Base-by-base conservation (phyloP, 2,797 vertebrate genomes). In the Falco cherrug region DNA sequence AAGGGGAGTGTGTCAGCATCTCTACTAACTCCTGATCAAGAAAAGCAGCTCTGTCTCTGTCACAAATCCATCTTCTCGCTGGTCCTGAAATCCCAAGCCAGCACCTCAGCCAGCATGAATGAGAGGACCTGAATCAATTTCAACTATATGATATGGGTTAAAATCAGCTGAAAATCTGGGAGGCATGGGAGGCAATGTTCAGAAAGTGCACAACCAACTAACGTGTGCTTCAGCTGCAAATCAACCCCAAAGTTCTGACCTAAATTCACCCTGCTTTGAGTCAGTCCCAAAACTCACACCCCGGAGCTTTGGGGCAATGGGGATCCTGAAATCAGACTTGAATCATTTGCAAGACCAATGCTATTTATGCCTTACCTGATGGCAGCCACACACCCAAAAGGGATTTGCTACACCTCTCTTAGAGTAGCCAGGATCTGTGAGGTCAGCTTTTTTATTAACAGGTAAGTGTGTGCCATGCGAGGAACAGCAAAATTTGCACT, bases 401-500 rank as follows among this genome's bases (percentile, higher is more conserved):
- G 33, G 76, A 63, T 60, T 74, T 89, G 61, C 64, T 92, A 25
- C 85, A 68, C 53, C 61, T 57, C 76, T 82, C 6, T 25, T 68
- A 0, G 68, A 78, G 41, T 59, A 75, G 31, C 61, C 63, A 65
- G 35, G 35, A 87, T 47, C 73, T 64, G 50, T 79, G 84, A 94
- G 86, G 77, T 83, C 10, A 20, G 83, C 45, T 89, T 90, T 92
- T 92, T 93, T 95, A 92, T 88, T 88, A 92, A 71, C 80, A 45
- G 71, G 63, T 69, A 70, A 82, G 65, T 28, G 60, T 77, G 77
- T 89, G 94, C 88, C 90, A 77, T 71, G 89, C 79, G 83, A 94
- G 85, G 48, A 95, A 88, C 90, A 87, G 95, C 84, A 95, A 82
- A 92, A 86, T 89, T 95, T 94, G 91, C 95, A 95, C 84, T 96